Evolutionary conservation across 2,797 vertebrate species (phyloP).

Genomic region (Manis pentadactyla): DNA sequence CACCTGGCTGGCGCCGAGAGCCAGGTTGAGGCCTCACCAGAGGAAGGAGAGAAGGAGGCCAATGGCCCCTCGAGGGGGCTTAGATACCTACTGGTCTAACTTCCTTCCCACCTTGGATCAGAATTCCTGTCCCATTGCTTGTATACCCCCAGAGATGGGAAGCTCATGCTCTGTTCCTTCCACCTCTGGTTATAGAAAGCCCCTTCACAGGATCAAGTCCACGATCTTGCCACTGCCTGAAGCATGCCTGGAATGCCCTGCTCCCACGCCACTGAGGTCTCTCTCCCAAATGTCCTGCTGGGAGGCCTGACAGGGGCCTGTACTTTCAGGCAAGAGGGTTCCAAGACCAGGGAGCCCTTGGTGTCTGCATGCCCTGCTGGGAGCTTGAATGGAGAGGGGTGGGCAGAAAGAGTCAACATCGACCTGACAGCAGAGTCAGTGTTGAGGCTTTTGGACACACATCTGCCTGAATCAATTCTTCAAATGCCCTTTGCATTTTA

Average conservation of each 20-base stretch:
- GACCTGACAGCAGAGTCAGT: background rate
- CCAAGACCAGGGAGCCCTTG: background rate
- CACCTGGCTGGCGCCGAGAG: background rate
- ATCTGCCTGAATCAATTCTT: background rate
- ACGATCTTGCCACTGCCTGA: background rate
- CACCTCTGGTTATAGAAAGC: background rate
- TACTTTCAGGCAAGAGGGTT: background rate
- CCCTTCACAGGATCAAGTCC: background rate
- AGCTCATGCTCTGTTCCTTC: background rate
- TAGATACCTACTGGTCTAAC: background rate
- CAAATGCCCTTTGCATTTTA: conserved; percentile 6
- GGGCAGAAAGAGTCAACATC: background rate
- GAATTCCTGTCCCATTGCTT: background rate
- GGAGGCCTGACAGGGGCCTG: background rate
- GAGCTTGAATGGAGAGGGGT: background rate
- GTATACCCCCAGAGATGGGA: background rate
- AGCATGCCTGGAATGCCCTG: background rate
- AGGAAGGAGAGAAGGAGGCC: background rate
- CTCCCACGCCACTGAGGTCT: background rate
- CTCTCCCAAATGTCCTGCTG: background rate
- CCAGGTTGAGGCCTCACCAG: background rate
- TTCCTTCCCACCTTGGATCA: background rate
- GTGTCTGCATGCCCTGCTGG: background rate
- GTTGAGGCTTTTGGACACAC: background rate
- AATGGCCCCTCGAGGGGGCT: background rate